Percentiles rank a stretch among this genome's conserved stretches.
phyloP scores from a whole-genome alignment of 2,888 invertebrate genomes.

The Meganola albula region DNA sequence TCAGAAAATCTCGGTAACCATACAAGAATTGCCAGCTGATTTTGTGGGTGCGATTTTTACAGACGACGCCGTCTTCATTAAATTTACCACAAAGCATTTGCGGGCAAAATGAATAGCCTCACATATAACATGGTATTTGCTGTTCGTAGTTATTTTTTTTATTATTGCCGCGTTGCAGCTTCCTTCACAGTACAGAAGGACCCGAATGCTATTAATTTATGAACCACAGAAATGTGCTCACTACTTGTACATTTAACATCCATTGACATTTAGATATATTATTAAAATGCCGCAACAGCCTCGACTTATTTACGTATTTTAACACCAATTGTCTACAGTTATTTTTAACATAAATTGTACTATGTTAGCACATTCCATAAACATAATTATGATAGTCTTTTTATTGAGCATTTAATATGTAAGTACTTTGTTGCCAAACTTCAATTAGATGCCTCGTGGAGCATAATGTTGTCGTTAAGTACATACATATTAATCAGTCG shows the following conservation, averaged over 20 bases:
- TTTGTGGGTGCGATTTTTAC: too few relatives aligned
- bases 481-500: too few relatives aligned
- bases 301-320: slow-evolving; percentile 35
- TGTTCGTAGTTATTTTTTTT: too few relatives aligned
- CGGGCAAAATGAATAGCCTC: too few relatives aligned
- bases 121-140: slow-evolving; percentile 8
- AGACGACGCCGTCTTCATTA: too few relatives aligned
- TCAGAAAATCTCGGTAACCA: too few relatives aligned
- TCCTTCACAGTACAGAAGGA: slow-evolving; percentile 35
- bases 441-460: too few relatives aligned
- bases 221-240: slow-evolving; percentile 38
- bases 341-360: slow-evolving; percentile 27
- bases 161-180: slow-evolving; percentile 20
- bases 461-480: too few relatives aligned
- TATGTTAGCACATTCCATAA: too few relatives aligned
- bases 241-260: slow-evolving; percentile 37
- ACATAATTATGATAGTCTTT: slow-evolving; percentile 26
- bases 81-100: too few relatives aligned
- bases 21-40: too few relatives aligned
- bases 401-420: slow-evolving; percentile 13
- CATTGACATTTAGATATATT: slow-evolving; percentile 40
- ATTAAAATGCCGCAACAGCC: slow-evolving; percentile 55
- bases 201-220: slow-evolving; percentile 44
- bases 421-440: not conserved
- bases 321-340: slow-evolving; percentile 31